Base-by-base conservation (phyloP, 2,797 vertebrate species). In the Ambastaia sidthimunki region DNA sequence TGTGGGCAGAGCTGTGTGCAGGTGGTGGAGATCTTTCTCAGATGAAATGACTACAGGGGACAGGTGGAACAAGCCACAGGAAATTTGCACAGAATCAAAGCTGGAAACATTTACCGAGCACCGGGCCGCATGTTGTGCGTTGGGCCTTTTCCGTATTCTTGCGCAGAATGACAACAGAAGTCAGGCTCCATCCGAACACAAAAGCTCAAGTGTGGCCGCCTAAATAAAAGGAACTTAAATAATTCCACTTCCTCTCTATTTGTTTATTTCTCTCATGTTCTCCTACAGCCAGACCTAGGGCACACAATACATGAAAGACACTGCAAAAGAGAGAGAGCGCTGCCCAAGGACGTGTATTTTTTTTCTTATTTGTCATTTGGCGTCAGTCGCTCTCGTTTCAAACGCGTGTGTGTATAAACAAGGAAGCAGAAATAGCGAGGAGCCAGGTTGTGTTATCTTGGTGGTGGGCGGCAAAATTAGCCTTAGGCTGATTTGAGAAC, bases 401-500 rank as follows among this genome's bases (percentile, higher is more conserved):
- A 44, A 63, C 62, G 59, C 44, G 13, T 59, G 50, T 54, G 66
- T 76, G 60, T 63, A 60, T 60, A 80, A 59, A 76, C 50, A 76
- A 76, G 68, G 60, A 44, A 28, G 80, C 57, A 16, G 71, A 77
- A 80, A 84, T 82, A 82, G 77, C 74, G 69, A 74, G 60, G 57
- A 78, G 82, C 75, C 85, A 85, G 83, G 83, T 77, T 82, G 80
- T 80, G 80, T 87, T 85, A 82, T 84, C 82, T 80, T 80, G 50
- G n/a, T 68, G 37, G 71, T 70, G 52, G 59, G 81, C 41, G 79
- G 74, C 70, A 76, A 74, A 76, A 85, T 81, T 74, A 75, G 59
- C 79, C 82, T 67, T 71, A 75, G 67, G 84, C 82, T 80, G 80
- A 85, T 85, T 88, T 72, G 73, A 85, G 84, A 87, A 85, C 83